Evolutionary conservation across 2,888 invertebrate species (phyloP).

Genomic region (Lottia gigantea): DNA sequence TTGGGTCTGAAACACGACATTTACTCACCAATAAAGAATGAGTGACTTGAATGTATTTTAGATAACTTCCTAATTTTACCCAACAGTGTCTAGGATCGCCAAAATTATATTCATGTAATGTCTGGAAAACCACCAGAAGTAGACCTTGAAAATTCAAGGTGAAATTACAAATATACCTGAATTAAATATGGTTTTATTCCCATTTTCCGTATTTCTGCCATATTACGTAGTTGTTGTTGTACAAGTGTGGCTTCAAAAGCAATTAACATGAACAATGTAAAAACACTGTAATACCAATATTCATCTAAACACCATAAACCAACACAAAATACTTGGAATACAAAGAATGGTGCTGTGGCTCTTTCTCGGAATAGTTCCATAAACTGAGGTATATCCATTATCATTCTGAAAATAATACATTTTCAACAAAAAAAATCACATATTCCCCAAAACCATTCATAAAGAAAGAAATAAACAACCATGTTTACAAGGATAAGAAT

Average conservation of each 20-base stretch:
- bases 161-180: slow-evolving; percentile 71
- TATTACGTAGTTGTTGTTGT: slow-evolving; percentile 96
- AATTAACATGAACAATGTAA: slow-evolving; percentile 94
- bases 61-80: no score
- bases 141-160: no score
- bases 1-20: no score
- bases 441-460: no score
- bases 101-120: no score
- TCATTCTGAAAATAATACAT: slow-evolving; percentile 71
- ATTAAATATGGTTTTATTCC: slow-evolving; percentile 96
- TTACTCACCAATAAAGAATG: no score
- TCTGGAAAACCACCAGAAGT: no score
- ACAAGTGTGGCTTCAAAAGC: slow-evolving; percentile 98
- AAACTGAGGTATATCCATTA: slow-evolving; percentile 93
- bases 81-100: no score
- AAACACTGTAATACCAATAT: slow-evolving; percentile 97
- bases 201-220: slow-evolving; percentile 99
- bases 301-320: slow-evolving; percentile 98
- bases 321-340: slow-evolving; percentile 95
- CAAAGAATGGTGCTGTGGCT: slow-evolving; percentile 99
- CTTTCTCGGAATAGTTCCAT: slow-evolving; percentile 95
- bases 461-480: slow-evolving; percentile 12
- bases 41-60: no score
- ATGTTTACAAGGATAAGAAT: neutral
- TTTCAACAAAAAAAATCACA: neutral